These are phyloP conservation scores for Lordiphosa stackelbergi DNA, from an alignment of 1,140 invertebrate genomes.

Conservation along the genomic window DNA sequence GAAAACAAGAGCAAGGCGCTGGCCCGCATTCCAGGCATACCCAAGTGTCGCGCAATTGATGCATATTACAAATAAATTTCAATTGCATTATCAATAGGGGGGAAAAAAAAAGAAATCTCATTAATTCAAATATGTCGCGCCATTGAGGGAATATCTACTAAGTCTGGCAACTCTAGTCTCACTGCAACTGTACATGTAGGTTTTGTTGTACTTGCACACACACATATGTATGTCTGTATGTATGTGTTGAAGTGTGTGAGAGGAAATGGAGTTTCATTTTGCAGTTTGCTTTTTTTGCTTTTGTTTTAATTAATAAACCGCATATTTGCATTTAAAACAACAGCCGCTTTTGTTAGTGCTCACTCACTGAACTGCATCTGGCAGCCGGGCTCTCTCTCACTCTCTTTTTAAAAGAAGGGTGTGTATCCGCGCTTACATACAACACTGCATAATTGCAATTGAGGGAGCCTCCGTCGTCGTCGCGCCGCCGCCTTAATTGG, in stretches of 20 bases:
- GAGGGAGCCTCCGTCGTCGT: constrained; percentile 13
- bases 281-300: constrained; percentile 33
- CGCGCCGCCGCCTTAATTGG: constrained; percentile 59
- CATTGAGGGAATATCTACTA: constrained; percentile 30
- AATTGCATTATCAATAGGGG: constrained; percentile 26
- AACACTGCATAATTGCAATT: constrained; percentile 75
- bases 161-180: constrained; percentile 34
- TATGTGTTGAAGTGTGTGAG: constrained; percentile 13
- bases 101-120: constrained; percentile 2
- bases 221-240: constrained; percentile 9
- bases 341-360: constrained; percentile 64
- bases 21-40: constrained; percentile 67
- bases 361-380: constrained; percentile 47
- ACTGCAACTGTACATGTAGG: constrained; percentile 45
- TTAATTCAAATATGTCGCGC: constrained; percentile 58
- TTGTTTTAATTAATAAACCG: constrained; percentile 74
- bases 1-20: constrained; percentile 51
- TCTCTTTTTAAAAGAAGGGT: constrained; percentile 49
- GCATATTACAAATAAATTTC: constrained; percentile 61
- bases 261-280: constrained; percentile 61
- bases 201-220: constrained; percentile 50
- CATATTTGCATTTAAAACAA: constrained; percentile 71
- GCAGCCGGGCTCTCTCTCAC: constrained; percentile 16
- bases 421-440: constrained; percentile 53
- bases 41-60: constrained; percentile 68